Evolutionary conservation across 2,888 invertebrate species (phyloP).

Genomic region (Agrotis puta): DNA sequence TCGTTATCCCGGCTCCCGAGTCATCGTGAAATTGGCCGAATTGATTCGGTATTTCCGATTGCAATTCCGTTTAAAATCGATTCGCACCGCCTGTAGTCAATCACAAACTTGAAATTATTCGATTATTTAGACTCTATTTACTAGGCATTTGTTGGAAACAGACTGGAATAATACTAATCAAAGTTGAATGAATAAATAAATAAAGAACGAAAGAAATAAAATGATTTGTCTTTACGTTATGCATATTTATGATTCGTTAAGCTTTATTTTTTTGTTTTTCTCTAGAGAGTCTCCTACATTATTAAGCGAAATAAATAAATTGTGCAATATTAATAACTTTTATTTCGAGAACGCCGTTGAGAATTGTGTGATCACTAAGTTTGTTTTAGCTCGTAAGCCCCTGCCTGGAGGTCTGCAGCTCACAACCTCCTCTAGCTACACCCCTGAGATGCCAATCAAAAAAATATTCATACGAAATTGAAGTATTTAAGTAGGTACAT

Average conservation of each 20-base stretch:
- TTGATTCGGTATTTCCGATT: constrained; percentile 85
- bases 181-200: constrained; percentile 17
- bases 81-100: constrained; percentile 63
- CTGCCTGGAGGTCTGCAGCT: too few species aligned
- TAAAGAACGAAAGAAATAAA: constrained; percentile 15
- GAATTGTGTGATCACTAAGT: too few species aligned
- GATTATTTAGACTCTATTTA: constrained; percentile 55
- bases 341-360: too few species aligned
- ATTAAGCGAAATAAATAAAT: constrained; percentile 1
- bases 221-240: constrained; percentile 18
- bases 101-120: constrained; percentile 61
- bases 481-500: too few species aligned
- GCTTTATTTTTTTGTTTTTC: constrained; percentile 23
- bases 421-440: too few species aligned
- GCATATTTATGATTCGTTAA: constrained; percentile 38
- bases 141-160: constrained; percentile 35
- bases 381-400: too few species aligned
- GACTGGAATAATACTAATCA: constrained; percentile 39
- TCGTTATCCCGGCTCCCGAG: constrained; percentile 75
- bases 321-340: background rate
- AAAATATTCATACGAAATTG: too few species aligned
- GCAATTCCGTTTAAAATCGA: constrained; percentile 81
- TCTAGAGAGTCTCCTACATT: background rate
- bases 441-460: too few species aligned
- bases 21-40: constrained; percentile 81